Percentiles rank a stretch among this genome's conserved stretches.
Conservation (phyloP, 1,140 invertebrate genomes). For the Diorhabda carinulata region DNA sequence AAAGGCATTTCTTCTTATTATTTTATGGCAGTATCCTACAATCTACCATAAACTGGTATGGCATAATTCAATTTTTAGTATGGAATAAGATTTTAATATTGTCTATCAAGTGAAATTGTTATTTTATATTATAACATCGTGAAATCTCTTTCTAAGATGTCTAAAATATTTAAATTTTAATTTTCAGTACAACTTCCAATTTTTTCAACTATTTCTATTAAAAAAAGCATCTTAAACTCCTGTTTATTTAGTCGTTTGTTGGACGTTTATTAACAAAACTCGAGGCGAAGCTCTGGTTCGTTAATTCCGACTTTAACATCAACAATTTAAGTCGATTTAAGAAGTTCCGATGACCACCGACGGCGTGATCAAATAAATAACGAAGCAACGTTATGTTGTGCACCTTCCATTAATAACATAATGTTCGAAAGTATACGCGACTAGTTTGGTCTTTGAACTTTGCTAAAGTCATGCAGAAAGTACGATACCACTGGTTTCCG, state of each 20-base stretch:
- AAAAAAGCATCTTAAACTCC: not conserved
- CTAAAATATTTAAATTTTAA: too few relatives aligned
- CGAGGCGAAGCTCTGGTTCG: not conserved
- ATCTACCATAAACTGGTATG: too few relatives aligned
- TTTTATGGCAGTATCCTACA: too few relatives aligned
- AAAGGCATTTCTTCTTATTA: too few relatives aligned
- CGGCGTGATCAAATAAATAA: not conserved
- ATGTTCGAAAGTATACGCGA: not conserved
- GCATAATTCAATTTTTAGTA: too few relatives aligned
- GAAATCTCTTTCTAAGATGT: too few relatives aligned
- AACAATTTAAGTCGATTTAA: not conserved
- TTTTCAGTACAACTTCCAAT: too few relatives aligned
- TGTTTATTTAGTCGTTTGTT: not conserved
- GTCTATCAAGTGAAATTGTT: too few relatives aligned
- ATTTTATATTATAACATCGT: too few relatives aligned
- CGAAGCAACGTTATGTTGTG: not conserved
- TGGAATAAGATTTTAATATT: too few relatives aligned
- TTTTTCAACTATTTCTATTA: too few relatives aligned
- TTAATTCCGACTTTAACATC: not conserved
- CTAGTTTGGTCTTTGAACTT: not conserved
- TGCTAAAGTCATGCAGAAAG: not conserved
- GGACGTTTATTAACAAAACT: not conserved
- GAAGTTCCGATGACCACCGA: not conserved
- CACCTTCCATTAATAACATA: not conserved
- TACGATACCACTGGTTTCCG: too few relatives aligned